Percentiles rank a stretch among this genome's conserved stretches.
Conservation (phyloP, 2,797 vertebrate genomes). For the Phoxinus dragarum region DNA sequence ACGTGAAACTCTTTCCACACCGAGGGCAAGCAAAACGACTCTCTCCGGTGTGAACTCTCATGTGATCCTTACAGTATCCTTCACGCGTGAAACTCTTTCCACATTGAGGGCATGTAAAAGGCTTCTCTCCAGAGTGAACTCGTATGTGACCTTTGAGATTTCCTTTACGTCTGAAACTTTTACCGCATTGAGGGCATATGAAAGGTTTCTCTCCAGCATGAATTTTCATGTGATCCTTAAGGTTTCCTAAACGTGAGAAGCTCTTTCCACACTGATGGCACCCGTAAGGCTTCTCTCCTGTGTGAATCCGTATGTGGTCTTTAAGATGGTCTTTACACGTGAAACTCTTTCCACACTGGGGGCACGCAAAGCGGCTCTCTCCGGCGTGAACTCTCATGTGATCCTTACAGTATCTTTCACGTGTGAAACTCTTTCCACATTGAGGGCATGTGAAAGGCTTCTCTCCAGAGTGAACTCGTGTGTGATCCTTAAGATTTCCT, state of each 20-base stretch:
- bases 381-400: neutral
- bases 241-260: neutral
- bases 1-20: neutral
- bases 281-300: neutral
- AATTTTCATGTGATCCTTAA: constrained; percentile 7
- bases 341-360: neutral
- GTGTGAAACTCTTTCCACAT: neutral
- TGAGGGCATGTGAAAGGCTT: neutral
- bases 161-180: neutral
- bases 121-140: constrained; percentile 1
- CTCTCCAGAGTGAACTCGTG: neutral
- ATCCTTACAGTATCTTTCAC: neutral
- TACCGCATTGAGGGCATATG: neutral
- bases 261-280: neutral
- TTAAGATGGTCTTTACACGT: neutral
- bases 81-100: neutral
- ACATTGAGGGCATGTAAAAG: neutral
- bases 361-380: neutral
- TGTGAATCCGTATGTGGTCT: neutral
- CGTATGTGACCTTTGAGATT: neutral
- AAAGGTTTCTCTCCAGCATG: neutral
- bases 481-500: constrained; percentile 1
- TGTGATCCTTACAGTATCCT: neutral
- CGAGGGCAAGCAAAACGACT: neutral
- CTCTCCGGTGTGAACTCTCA: neutral